Evolutionary conservation across 2,888 invertebrate genomes (phyloP).

Genomic region (Drosophila testacea): DNA sequence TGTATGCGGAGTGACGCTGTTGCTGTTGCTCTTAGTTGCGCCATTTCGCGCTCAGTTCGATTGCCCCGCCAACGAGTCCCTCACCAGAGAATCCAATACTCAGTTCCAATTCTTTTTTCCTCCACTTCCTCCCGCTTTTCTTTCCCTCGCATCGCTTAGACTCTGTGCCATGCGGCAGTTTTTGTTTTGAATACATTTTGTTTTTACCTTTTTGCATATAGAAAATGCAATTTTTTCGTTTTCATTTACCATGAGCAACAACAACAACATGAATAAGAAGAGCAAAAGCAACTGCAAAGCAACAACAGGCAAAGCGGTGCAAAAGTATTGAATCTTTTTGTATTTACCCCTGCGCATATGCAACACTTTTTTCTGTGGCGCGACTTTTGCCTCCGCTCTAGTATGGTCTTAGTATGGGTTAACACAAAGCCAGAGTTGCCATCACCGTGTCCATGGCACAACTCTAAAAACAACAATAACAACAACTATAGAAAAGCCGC

Average conservation of each 20-base stretch:
- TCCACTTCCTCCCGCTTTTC: background rate
- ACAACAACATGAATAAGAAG: conserved; percentile 16
- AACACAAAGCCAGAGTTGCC: conserved; percentile 24
- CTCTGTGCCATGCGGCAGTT: conserved; percentile 64
- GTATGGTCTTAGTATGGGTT: conserved; percentile 10
- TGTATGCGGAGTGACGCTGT: conserved; percentile 9
- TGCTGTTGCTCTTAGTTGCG: conserved; percentile 63
- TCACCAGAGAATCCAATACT: conserved; percentile 3
- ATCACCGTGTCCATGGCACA: conserved; percentile 2
- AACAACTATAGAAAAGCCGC: conserved; percentile 18
- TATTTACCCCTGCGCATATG: conserved; percentile 64
- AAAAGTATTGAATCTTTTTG: conserved; percentile 50
- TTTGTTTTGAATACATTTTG: conserved; percentile 73
- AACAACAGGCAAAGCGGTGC: conserved; percentile 25
- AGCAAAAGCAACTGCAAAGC: conserved; percentile 37
- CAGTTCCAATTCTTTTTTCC: conserved; percentile 12
- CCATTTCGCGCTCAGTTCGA: conserved; percentile 63
- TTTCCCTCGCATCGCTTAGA: conserved; percentile 1
- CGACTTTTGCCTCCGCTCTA: conserved; percentile 6
- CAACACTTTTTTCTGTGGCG: conserved; percentile 50
- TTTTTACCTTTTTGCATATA: conserved; percentile 38
- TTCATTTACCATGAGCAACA: conserved; percentile 62
- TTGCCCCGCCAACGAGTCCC: conserved; percentile 47
- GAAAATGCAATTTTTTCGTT: conserved; percentile 77
- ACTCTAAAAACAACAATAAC: conserved; percentile 46